phyloP scores from a whole-genome alignment of 2,888 invertebrate species.

The Ametastegia equiseti region DNA sequence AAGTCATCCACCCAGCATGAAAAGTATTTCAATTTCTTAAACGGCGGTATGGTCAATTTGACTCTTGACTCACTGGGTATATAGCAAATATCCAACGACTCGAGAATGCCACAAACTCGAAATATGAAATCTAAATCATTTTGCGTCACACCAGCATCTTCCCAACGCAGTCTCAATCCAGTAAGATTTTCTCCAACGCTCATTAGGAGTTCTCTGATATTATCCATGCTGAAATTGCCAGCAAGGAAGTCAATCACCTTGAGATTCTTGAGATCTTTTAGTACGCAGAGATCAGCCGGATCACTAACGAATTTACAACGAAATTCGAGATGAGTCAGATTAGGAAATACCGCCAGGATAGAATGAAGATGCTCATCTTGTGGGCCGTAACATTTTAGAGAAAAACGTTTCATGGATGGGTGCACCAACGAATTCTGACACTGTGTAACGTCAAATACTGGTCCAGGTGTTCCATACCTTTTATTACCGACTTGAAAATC shows the following conservation, averaged over 20 bases:
- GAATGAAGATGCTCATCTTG: background rate
- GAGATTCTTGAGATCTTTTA: background rate
- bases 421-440: background rate
- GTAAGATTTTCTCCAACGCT: background rate
- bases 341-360: background rate
- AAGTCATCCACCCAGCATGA: background rate
- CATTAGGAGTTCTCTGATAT: background rate
- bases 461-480: no score
- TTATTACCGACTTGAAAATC: background rate
- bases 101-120: background rate
- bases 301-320: background rate
- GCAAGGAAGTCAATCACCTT: background rate
- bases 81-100: background rate
- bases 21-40: background rate
- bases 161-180: background rate
- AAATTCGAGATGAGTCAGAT: background rate
- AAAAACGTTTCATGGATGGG: background rate
- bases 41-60: background rate
- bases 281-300: background rate
- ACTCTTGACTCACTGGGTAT: background rate
- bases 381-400: background rate
- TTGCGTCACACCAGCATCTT: background rate
- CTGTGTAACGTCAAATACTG: background rate
- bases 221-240: background rate
- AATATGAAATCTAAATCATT: conserved; percentile 6